A percentile compares a stretch with the other conserved stretches of the same genome.
Conservation (phyloP, 2,113 vertebrate genomes). For the Lampris incognitus region DNA sequence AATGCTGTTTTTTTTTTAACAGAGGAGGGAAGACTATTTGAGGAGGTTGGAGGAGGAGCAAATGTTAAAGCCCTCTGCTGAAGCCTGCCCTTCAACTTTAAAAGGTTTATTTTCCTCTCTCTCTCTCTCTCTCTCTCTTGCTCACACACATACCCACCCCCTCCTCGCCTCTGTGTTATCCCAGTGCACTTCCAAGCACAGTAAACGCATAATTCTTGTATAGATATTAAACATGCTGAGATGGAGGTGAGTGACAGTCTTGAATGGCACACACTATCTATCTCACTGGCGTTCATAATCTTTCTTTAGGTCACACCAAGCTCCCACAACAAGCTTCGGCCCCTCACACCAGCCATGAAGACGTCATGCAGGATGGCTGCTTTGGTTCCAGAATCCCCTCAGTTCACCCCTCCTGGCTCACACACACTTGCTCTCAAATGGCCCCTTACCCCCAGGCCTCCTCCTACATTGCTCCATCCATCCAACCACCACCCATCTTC, state of each 20-base stretch:
- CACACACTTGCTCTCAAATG: conserved; percentile 25
- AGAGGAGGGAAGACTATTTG: conserved; percentile 62
- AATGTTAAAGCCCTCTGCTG: conserved; percentile 15
- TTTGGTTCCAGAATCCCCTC: conserved; percentile 8
- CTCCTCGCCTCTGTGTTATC: too few species aligned
- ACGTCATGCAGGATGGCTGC: conserved; percentile 33
- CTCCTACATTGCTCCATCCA: conserved; percentile 29
- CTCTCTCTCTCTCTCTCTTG: neutral
- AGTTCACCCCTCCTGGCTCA: conserved; percentile 51
- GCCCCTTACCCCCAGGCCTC: conserved; percentile 19
- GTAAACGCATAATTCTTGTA: too few species aligned
- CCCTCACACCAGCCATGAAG: conserved; percentile 25
- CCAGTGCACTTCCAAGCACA: too few species aligned
- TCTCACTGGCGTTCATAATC: conserved; percentile 19
- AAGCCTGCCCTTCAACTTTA: conserved; percentile 7
- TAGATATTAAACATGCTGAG: too few species aligned
- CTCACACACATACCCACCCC: neutral
- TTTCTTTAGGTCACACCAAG: conserved; percentile 29
- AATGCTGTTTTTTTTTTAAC: conserved; percentile 21
- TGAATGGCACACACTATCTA: neutral
- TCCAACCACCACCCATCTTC: conserved; percentile 9
- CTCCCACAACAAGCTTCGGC: conserved; percentile 18
- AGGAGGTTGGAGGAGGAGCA: conserved; percentile 41
- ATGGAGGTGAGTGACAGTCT: too few species aligned
- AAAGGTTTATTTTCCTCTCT: conserved; percentile 42